phyloP scores from a whole-genome alignment of 2,888 invertebrate species.

The Aromia moschata region DNA sequence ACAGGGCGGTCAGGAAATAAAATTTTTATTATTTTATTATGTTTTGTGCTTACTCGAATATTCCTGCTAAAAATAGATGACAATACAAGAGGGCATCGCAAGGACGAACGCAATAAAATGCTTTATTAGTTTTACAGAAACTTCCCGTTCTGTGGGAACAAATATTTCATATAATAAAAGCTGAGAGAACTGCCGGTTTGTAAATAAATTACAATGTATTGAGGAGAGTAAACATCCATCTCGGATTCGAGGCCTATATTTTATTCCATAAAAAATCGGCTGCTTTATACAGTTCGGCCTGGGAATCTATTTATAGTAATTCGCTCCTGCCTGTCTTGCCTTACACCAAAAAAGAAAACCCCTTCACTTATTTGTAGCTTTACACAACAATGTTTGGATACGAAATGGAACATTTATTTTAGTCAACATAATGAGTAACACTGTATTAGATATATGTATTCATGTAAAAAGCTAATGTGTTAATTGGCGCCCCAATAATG shows the following conservation, averaged over 20 bases:
- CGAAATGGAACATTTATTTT: too few species aligned
- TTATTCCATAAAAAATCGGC: not conserved
- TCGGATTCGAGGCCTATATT: not conserved
- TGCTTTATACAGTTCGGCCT: not conserved
- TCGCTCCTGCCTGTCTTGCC: too few species aligned
- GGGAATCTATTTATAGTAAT: not conserved
- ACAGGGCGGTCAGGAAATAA: slow-evolving; percentile 7
- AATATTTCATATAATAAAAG: slow-evolving; percentile 8
- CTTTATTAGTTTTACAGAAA: slow-evolving; percentile 10
- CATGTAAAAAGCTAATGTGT: too few species aligned
- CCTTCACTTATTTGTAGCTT: too few species aligned
- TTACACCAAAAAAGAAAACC: too few species aligned
- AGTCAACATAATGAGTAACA: too few species aligned
- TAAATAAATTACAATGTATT: not conserved
- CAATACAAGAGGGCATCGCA: not conserved
- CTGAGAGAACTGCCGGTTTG: not conserved
- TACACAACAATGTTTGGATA: too few species aligned
- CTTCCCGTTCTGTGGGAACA: not conserved
- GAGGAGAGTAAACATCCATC: not conserved
- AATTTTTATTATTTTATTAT: slow-evolving; percentile 22
- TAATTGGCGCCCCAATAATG: too few species aligned
- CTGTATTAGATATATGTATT: too few species aligned
- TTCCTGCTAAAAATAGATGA: slow-evolving; percentile 9
- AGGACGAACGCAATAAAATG: slow-evolving; percentile 6
- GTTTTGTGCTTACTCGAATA: slow-evolving; percentile 10